Conservation (phyloP, 2,113 vertebrate genomes). For the Anarhynchus alexandrinus region DNA sequence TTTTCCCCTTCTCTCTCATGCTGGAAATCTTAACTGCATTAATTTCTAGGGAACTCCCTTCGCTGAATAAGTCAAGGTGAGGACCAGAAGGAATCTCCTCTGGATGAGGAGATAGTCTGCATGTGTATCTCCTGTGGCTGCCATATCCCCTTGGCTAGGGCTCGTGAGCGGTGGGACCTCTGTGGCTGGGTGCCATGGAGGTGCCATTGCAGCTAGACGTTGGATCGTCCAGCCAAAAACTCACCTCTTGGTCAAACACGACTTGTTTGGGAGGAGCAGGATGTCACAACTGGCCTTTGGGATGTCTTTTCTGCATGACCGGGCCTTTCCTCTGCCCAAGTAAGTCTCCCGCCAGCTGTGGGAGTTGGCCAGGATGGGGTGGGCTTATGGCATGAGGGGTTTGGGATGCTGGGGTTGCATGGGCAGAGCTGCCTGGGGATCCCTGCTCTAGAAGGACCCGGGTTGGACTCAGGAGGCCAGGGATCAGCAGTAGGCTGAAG, state of each 20-base stretch:
- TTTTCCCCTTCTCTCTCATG: background rate
- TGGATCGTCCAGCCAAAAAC: background rate
- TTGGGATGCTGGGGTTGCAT: background rate
- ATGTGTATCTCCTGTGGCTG: background rate
- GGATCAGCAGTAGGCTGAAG: background rate
- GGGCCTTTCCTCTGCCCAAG: background rate
- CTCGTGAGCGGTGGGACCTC: background rate
- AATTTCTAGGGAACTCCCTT: background rate
- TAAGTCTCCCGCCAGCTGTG: background rate
- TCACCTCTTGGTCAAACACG: fast-evolving
- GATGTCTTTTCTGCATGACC: background rate
- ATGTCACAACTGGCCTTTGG: background rate
- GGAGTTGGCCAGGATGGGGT: background rate
- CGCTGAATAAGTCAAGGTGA: background rate
- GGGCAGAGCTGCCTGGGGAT: background rate
- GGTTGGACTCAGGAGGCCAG: background rate
- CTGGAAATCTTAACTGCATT: background rate
- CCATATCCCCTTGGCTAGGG: background rate
- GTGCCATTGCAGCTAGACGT: background rate
- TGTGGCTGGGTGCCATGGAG: background rate
- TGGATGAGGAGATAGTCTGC: background rate
- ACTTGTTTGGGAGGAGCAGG: background rate
- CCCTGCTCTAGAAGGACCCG: background rate
- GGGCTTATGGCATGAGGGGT: background rate
- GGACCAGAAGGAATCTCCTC: background rate